These are phyloP conservation scores for Cydia fagiglandana DNA, from an alignment of 1,140 invertebrate species.

Conservation along the genomic window DNA sequence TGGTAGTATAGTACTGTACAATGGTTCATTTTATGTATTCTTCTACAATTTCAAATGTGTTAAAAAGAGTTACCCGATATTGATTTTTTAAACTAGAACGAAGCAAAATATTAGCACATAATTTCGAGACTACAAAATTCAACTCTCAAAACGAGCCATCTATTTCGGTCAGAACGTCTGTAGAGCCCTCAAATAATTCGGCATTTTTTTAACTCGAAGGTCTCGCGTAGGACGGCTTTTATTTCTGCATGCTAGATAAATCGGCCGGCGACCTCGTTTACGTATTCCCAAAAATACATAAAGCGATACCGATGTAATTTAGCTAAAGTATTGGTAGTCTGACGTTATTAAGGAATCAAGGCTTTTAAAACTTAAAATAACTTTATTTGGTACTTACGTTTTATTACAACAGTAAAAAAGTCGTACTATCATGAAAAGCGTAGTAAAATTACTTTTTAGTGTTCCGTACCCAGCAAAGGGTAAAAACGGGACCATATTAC, in stretches of 20 bases:
- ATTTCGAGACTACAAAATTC: too few relatives aligned
- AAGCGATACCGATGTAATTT: not conserved
- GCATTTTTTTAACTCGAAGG: not conserved
- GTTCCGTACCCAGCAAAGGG: too few relatives aligned
- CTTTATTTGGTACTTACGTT: not conserved
- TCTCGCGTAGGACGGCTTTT: not conserved
- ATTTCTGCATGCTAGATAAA: conserved; percentile 13
- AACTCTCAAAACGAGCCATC: too few relatives aligned
- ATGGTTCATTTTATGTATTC: too few relatives aligned
- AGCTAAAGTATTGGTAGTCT: not conserved
- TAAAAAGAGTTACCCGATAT: too few relatives aligned
- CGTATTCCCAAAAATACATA: not conserved
- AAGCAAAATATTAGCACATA: too few relatives aligned
- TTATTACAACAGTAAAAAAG: not conserved
- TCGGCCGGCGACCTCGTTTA: not conserved
- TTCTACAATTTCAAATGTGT: too few relatives aligned
- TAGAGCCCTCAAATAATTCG: conserved; percentile 2
- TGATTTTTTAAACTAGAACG: too few relatives aligned
- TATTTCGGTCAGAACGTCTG: not conserved
- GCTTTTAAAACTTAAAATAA: not conserved
- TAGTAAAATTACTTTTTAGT: too few relatives aligned
- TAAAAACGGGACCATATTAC: too few relatives aligned
- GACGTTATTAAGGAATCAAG: not conserved
- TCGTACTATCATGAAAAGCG: too few relatives aligned
- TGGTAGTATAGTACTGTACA: too few relatives aligned